Conservation (phyloP, 2,113 vertebrate species). For the Pterocles burchelli region DNA sequence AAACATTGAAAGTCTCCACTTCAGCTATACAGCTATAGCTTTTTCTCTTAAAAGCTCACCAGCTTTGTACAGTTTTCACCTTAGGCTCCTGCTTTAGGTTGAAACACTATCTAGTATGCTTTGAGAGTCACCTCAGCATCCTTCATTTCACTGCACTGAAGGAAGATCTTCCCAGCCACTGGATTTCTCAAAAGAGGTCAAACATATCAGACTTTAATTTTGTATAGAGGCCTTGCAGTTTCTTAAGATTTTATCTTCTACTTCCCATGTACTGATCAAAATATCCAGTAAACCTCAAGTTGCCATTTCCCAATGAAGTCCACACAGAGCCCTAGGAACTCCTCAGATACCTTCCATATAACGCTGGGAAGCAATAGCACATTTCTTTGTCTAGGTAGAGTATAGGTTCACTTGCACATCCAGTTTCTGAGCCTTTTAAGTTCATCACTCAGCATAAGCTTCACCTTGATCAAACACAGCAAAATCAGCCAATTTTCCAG, state of each 20-base stretch:
- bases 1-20: neutral
- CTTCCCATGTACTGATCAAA: neutral
- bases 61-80: neutral
- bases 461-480: neutral
- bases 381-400: neutral
- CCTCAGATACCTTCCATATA: neutral
- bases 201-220: neutral
- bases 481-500: neutral
- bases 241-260: neutral
- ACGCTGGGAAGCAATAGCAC: neutral
- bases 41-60: neutral
- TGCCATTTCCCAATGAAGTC: neutral
- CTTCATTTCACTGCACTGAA: rapidly evolving
- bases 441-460: neutral
- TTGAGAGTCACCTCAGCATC: neutral
- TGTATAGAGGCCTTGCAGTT: neutral
- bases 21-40: neutral
- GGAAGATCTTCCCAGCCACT: neutral
- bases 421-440: neutral
- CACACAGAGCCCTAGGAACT: neutral
- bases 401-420: neutral
- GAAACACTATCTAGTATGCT: neutral
- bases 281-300: neutral
- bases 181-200: neutral
- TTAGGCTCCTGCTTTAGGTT: neutral